Evolutionary conservation across 2,113 vertebrate species (phyloP).

Genomic region (Nyctereutes procyonoides): DNA sequence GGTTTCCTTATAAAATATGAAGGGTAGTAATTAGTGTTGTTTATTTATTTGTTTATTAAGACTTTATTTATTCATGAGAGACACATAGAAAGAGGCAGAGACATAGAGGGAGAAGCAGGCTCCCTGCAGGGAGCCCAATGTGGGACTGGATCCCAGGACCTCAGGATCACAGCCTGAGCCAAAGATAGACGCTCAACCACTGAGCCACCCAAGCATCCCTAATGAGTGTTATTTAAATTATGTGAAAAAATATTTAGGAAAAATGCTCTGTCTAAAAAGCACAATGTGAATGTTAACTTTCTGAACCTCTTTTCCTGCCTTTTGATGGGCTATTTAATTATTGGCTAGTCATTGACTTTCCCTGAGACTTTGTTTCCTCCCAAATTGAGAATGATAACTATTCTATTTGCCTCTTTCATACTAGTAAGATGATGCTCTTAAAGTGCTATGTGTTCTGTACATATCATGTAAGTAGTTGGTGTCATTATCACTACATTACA

Average conservation of each 20-base stretch:
- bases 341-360: neutral
- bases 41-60: neutral
- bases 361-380: neutral
- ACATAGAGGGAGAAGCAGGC: no score
- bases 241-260: neutral
- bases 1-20: neutral
- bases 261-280: neutral
- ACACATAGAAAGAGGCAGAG: no score
- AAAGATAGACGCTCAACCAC: no score
- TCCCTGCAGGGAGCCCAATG: no score
- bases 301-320: neutral
- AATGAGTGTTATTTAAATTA: neutral
- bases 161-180: no score
- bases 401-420: neutral
- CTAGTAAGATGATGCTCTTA: neutral
- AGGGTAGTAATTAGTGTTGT: neutral
- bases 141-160: no score
- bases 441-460: neutral
- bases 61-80: no score
- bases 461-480: no score
- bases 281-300: neutral
- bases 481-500: no score
- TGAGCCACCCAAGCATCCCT: no score
- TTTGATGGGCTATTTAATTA: neutral
- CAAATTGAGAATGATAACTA: neutral